phyloP scores from a whole-genome alignment of 53 echinoderm and acorn worm genomes.

The Apostichopus leukothele region DNA sequence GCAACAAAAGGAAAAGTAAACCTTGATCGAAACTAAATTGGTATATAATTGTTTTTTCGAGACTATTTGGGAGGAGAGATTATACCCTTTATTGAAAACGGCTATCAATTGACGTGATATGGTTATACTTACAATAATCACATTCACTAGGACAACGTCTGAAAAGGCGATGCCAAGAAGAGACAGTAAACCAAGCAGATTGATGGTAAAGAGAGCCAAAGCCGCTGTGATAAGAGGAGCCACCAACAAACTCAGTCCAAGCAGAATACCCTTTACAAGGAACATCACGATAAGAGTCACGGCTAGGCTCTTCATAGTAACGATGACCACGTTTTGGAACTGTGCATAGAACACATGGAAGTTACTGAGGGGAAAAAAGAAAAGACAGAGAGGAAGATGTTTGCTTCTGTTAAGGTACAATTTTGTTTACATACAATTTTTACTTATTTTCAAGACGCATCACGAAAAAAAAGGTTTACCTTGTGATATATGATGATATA shows the following conservation, averaged over 20 bases:
- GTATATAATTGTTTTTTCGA: too few species aligned
- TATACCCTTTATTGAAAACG: too few species aligned
- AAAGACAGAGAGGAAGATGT: background rate
- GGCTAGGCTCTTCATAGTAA: conserved; percentile 16
- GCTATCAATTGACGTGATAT: too few species aligned
- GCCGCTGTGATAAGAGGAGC: background rate
- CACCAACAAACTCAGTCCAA: background rate
- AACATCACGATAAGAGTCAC: conserved; percentile 26
- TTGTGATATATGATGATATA: too few species aligned
- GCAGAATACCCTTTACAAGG: conserved; percentile 17
- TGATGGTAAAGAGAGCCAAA: conserved; percentile 11
- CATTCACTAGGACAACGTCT: conserved; percentile 17
- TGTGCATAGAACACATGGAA: conserved; percentile 31
- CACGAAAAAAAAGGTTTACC: background rate
- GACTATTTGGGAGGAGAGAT: too few species aligned
- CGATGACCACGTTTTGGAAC: conserved; percentile 12
- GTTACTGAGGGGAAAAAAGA: background rate
- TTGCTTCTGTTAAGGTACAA: background rate
- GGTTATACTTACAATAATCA: conserved; percentile 25
- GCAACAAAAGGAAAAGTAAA: too few species aligned
- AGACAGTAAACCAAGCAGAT: background rate
- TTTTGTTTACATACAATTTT: too few species aligned
- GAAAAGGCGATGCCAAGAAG: conserved; percentile 13
- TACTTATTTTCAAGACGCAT: background rate
- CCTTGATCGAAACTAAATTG: too few species aligned